These are phyloP conservation scores for Ginglymostoma cirratum DNA, from an alignment of 2,113 vertebrate species.

Conservation along the genomic window DNA sequence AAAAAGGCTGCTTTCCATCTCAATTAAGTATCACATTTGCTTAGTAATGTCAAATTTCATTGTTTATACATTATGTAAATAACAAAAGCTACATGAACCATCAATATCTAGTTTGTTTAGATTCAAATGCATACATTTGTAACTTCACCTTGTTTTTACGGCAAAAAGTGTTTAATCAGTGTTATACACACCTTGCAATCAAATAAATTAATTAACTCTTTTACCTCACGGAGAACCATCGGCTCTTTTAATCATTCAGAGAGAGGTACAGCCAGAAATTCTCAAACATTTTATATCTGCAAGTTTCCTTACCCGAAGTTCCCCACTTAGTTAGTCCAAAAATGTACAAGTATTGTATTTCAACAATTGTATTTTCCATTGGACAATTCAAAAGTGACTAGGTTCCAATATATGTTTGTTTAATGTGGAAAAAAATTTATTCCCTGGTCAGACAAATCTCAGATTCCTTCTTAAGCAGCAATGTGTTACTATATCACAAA, in stretches of 20 bases:
- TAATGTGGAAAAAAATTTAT: not conserved
- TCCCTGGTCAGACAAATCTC: not conserved
- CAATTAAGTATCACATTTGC: not conserved
- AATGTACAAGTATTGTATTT: not conserved
- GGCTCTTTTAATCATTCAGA: slow-evolving; percentile 12
- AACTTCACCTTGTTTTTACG: slow-evolving; percentile 44
- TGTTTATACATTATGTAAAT: not conserved
- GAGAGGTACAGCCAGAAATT: not conserved
- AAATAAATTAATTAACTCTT: slow-evolving; percentile 59
- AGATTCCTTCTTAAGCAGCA: not conserved
- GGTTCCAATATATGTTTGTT: not conserved
- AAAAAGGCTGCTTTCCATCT: not conserved
- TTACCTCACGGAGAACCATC: slow-evolving; percentile 15
- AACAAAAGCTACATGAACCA: not conserved
- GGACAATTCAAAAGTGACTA: not conserved
- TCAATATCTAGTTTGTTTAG: not conserved
- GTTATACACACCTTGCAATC: slow-evolving; percentile 50
- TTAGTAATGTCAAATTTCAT: not conserved
- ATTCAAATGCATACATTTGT: not conserved
- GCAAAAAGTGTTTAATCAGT: slow-evolving; percentile 71
- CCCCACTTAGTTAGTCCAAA: not conserved
- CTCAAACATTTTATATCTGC: not conserved
- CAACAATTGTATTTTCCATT: not conserved
- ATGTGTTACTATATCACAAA: not conserved
- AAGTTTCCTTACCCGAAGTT: not conserved